Evolutionary conservation across 2,797 vertebrate species (phyloP).

Genomic region (Rhinichthys osculus): DNA sequence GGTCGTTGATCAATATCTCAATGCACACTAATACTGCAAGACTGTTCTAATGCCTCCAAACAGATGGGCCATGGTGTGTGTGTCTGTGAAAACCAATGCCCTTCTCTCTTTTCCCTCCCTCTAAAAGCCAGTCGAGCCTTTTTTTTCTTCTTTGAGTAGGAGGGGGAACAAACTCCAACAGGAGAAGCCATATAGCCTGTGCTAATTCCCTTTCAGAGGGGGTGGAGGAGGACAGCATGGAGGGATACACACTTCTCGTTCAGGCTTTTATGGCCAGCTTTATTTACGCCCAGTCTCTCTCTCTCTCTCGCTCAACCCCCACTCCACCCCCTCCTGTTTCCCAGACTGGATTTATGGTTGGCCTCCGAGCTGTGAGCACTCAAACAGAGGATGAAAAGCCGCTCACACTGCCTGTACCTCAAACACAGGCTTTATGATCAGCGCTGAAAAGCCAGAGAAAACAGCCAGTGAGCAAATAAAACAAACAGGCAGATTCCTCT

Average conservation of each 20-base stretch:
- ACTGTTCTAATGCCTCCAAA: constrained; percentile 77
- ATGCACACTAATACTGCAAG: constrained; percentile 78
- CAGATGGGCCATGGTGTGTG: constrained; percentile 72
- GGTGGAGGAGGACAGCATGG: constrained; percentile 54
- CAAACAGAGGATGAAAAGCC: constrained; percentile 81
- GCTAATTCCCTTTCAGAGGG: constrained; percentile 63
- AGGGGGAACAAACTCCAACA: constrained; percentile 51
- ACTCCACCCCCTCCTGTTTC: constrained; percentile 37
- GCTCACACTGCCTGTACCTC: constrained; percentile 74
- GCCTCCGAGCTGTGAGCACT: constrained; percentile 74
- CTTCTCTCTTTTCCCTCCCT: constrained; percentile 9
- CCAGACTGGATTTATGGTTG: constrained; percentile 76
- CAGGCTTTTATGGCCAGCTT: constrained; percentile 60
- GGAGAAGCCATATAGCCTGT: constrained; percentile 46
- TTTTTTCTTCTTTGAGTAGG: constrained; percentile 61
- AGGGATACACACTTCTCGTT: constrained; percentile 54
- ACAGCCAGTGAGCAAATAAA: constrained; percentile 73
- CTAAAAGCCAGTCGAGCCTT: constrained; percentile 59
- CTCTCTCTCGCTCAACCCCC: constrained; percentile 7
- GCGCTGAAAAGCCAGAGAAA: constrained; percentile 68
- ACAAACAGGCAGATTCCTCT: constrained; percentile 50
- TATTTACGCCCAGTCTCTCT: constrained; percentile 49
- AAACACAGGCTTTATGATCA: constrained; percentile 80
- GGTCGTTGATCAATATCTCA: constrained; percentile 80
- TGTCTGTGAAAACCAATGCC: constrained; percentile 40